Base-by-base conservation (phyloP, 2,113 vertebrate species). In the Indri indri region DNA sequence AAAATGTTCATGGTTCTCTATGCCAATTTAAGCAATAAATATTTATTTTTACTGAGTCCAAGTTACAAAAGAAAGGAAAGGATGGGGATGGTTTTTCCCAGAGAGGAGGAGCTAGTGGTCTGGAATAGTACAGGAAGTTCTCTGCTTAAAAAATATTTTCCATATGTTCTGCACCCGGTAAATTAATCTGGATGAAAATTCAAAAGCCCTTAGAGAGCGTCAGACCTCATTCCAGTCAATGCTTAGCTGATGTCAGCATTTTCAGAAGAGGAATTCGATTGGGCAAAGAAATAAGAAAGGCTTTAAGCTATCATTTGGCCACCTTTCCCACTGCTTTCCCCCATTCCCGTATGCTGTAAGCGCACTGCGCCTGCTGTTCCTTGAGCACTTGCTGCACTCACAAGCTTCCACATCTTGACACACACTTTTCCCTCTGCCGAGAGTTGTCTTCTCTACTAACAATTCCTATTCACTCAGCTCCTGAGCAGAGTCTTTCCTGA, bases 51-150 rank as follows among this genome's bases (percentile, higher is more conserved):
- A 47, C 27, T 5, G 20, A 73, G 57, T 83, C 66, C 50, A n/a
- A 91, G 66, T 42, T 73, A 76, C 65, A 80, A 77, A 94, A 77
- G 52, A 54, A 90, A 94, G 84, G 66, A 90, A 47, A 81, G 30
- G 52, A 3, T 37, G 50, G 34, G 37, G 18, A 92, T 47, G 37
- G 45, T 42, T 84, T 90, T 82, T 52, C 37, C 68, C n/a, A 25
- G 77, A 68, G 57, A 92, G 37, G 13, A 57, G 76, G 25, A 74
- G 54, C 63, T 50, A 65, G 54, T 37, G 57, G 57, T 76, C 90
- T 76, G 45, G 42, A 50, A 66, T 61, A 17, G n/a, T 42, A 70
- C 2, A 17, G 54, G 57, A 90, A 54, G 79, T 34, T 61, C 37
- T n/a, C 61, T 82, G 16, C 5, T 47, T 45, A 32, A 34, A 42